A percentile compares a stretch with the other conserved stretches of the same genome.
Evolutionary conservation across 2,888 invertebrate genomes (phyloP).

Genomic region (Coecobrya sp.): DNA sequence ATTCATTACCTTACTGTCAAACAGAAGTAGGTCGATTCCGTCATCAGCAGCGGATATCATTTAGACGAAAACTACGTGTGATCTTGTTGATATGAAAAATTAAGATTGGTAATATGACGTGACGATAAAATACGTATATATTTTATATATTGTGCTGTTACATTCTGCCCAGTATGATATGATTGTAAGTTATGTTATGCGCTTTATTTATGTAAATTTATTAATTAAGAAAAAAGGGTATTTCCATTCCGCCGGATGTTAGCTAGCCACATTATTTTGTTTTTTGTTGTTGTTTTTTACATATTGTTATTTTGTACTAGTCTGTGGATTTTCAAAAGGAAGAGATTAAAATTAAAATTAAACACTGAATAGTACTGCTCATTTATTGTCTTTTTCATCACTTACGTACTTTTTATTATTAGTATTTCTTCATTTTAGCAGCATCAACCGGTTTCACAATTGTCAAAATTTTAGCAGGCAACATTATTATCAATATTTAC

Average conservation of each 20-base stretch:
- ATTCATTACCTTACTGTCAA: conserved; percentile 82
- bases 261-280: neutral
- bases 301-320: conserved; percentile 3
- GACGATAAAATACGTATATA: too few relatives aligned
- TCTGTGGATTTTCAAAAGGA: conserved; percentile 2
- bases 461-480: neutral
- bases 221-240: neutral
- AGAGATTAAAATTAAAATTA: neutral
- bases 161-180: too few relatives aligned
- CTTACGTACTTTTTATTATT: neutral
- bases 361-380: too few relatives aligned
- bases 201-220: conserved; percentile 5
- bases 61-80: conserved; percentile 26
- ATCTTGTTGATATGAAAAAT: neutral
- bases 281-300: neutral
- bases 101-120: too few relatives aligned
- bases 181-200: neutral
- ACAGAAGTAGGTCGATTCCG: conserved; percentile 61
- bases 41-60: conserved; percentile 27
- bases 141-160: too few relatives aligned
- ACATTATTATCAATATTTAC: neutral
- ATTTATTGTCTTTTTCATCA: neutral
- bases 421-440: neutral
- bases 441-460: conserved; percentile 14
- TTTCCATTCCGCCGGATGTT: neutral